Evolutionary conservation across 2,888 invertebrate species (phyloP).

Genomic region (Caenorhabditis macrosperma): DNA sequence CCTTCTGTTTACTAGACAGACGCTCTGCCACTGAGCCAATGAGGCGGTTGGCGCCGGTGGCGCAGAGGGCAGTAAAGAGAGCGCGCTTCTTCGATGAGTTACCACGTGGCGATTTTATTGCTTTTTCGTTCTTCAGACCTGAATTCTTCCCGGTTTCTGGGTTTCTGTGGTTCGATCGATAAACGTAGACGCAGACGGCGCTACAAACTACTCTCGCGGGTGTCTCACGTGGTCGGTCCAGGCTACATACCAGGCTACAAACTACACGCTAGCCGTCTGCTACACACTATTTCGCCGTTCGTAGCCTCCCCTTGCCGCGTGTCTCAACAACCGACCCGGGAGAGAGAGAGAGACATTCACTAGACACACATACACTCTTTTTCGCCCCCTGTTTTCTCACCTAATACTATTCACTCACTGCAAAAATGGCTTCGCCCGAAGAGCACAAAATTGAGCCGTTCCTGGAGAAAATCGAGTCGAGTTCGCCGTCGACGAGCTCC

Average conservation of each 20-base stretch:
- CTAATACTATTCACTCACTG: background rate
- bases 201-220: slow-evolving; percentile 18
- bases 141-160: background rate
- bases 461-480: slow-evolving; percentile 1
- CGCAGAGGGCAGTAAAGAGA: background rate
- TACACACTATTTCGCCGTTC: slow-evolving; percentile 40
- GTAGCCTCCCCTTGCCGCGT: slow-evolving; percentile 26
- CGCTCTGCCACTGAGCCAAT: slow-evolving; percentile 77
- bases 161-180: slow-evolving; percentile 3
- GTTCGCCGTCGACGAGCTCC: background rate
- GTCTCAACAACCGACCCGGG: background rate
- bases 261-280: slow-evolving; percentile 39
- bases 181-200: slow-evolving; percentile 36
- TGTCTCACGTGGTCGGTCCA: background rate
- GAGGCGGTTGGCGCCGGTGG: slow-evolving; percentile 56
- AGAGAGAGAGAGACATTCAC: too few relatives aligned
- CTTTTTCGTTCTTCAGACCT: background rate
- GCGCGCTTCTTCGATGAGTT: too few relatives aligned
- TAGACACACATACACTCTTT: background rate
- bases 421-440: background rate
- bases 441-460: slow-evolving; percentile 8
- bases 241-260: slow-evolving; percentile 45
- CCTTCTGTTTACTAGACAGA: slow-evolving; percentile 55
- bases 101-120: background rate
- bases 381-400: background rate